Conservation (phyloP, 2,797 vertebrate genomes). For the Glyptemys insculpta region DNA sequence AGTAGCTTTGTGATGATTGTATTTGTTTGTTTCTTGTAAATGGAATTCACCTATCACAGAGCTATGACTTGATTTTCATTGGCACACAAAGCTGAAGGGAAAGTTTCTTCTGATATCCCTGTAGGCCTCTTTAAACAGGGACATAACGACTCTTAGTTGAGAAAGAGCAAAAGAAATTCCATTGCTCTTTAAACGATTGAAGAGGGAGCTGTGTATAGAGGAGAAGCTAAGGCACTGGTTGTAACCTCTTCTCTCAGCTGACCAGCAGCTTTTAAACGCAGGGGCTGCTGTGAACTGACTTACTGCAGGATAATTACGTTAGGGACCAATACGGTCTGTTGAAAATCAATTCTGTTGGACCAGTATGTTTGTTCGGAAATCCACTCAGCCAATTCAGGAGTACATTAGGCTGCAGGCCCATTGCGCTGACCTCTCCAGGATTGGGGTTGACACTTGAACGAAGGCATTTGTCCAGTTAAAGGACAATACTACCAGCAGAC, state of each 20-base stretch:
- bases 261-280: slow-evolving; percentile 77
- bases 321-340: slow-evolving; percentile 82
- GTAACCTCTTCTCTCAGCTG: slow-evolving; percentile 65
- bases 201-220: slow-evolving; percentile 9
- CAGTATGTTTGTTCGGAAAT: slow-evolving; percentile 82
- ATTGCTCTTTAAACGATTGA: slow-evolving; percentile 56
- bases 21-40: slow-evolving; percentile 67
- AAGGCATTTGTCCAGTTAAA: slow-evolving; percentile 87
- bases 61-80: slow-evolving; percentile 69
- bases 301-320: slow-evolving; percentile 84
- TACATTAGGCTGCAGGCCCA: slow-evolving; percentile 85
- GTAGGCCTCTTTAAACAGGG: slow-evolving; percentile 42
- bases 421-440: slow-evolving; percentile 82
- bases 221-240: neutral
- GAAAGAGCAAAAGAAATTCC: slow-evolving; percentile 54
- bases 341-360: slow-evolving; percentile 86
- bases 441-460: slow-evolving; percentile 89
- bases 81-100: slow-evolving; percentile 61
- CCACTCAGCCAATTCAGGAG: slow-evolving; percentile 86
- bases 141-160: slow-evolving; percentile 58
- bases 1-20: slow-evolving; percentile 22
- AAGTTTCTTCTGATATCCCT: slow-evolving; percentile 67
- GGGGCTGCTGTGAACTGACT: slow-evolving; percentile 78
- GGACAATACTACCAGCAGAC: slow-evolving; percentile 85
- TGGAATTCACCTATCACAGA: slow-evolving; percentile 71